Base-by-base conservation (phyloP, 1,140 invertebrate species). In the Heliothis virescens region DNA sequence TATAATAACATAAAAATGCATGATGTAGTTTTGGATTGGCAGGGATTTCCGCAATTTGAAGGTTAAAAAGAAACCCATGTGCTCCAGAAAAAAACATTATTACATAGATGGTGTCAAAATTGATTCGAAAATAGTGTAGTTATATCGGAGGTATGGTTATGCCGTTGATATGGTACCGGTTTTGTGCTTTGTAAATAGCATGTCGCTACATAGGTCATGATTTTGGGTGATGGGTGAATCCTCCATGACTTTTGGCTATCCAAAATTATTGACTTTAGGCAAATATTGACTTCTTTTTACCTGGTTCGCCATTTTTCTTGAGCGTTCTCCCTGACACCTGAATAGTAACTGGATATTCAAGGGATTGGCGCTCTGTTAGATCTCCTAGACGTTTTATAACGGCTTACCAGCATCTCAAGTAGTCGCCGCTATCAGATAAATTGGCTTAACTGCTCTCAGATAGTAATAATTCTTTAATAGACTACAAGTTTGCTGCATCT, bases 361-460 rank as follows among this genome's bases (percentile, higher is more conserved):
- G 48, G 21, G 48, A 16, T 52, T 52, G 47, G 53, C 15, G 48
- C 15, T 10, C 41, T 3, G 26, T 34, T 77, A 73, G 29, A 59
- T 73, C 34, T 57, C 21, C 7, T 65, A 65, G 47, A 9, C 60
- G n/a, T 65, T 77, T 41, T 77, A 77, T 77, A 77, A 48, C 11
- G 55, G 41, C 59, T 65, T 62, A 53, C 9, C 26, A 53, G 13
- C 59, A 62, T 63, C 73, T 75, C 21, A n/a, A 75, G 59, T 52
- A 60, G 73, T n/a, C 59, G 59, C 10, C 16, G 18, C 60, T 78
- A 78, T 78, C 75, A 57, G 75, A 78, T 69, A 69, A 65, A 65
- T 7, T 16, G 63, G 62, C 63, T 69, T 78, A 78, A 26, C 48
- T 69, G 12, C 18, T 29, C 15, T 69, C 0, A 67, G 62, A 69